A percentile compares a stretch with the other conserved stretches of the same genome.
Conservation (phyloP, 2,113 vertebrate genomes). For the Pimephales promelas region DNA sequence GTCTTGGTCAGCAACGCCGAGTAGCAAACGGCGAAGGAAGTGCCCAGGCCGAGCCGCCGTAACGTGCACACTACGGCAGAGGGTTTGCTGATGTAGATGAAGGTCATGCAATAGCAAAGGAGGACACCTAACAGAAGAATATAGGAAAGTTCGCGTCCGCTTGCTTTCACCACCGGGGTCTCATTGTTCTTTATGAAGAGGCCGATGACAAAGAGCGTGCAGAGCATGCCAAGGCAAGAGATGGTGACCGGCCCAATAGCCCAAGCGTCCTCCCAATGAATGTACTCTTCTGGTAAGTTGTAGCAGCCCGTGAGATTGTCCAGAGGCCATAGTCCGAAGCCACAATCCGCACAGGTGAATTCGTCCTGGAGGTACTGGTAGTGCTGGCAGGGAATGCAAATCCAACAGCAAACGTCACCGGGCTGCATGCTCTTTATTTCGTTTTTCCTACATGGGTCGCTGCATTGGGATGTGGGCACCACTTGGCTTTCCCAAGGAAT, state of each 20-base stretch:
- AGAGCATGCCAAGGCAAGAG: conserved; percentile 90
- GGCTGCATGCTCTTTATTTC: conserved; percentile 98
- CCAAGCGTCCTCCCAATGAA: conserved; percentile 95
- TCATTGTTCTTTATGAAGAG: conserved; percentile 90
- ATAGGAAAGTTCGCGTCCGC: conserved; percentile 95
- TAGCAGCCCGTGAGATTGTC: conserved; percentile 90
- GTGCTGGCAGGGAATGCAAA: conserved; percentile 95
- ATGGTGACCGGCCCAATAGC: conserved; percentile 93
- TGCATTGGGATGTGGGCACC: conserved; percentile 92
- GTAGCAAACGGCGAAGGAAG: conserved; percentile 95
- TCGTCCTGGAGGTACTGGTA: conserved; percentile 92
- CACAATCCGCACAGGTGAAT: conserved; percentile 93
- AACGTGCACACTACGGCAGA: conserved; percentile 89
- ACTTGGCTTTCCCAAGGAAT: conserved; percentile 82
- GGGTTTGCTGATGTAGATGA: conserved; percentile 93
- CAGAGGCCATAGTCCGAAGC: conserved; percentile 91
- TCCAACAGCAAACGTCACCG: conserved; percentile 98
- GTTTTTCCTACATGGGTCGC: conserved; percentile 93
- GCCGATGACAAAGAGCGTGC: conserved; percentile 89
- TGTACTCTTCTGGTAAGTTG: conserved; percentile 93
- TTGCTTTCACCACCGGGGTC: conserved; percentile 95
- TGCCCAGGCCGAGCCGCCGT: conserved; percentile 90
- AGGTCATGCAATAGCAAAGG: conserved; percentile 98
- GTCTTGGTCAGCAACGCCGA: conserved; percentile 97
- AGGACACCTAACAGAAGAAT: conserved; percentile 92